Evolutionary conservation across 2,797 vertebrate species (phyloP).

Genomic region (Falco naumanni): DNA sequence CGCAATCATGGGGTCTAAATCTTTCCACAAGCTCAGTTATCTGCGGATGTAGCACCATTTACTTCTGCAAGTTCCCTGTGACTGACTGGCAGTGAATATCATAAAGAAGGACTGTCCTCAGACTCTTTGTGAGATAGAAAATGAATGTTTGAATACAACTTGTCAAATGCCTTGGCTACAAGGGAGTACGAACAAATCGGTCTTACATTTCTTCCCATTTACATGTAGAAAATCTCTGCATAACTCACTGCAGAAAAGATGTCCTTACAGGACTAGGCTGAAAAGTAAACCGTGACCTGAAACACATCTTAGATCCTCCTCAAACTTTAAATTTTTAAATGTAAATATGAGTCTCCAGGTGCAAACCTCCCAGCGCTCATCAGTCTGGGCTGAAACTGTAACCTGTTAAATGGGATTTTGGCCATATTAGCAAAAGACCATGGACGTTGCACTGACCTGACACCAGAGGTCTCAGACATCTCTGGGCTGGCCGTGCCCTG

Average conservation of each 20-base stretch:
- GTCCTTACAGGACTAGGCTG: background rate
- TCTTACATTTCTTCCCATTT: background rate
- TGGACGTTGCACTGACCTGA: fast-evolving
- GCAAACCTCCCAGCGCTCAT: background rate
- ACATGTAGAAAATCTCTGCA: background rate
- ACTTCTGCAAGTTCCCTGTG: background rate
- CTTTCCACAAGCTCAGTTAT: background rate
- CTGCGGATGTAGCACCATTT: background rate
- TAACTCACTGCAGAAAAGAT: background rate
- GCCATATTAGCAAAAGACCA: background rate
- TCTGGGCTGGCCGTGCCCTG: background rate
- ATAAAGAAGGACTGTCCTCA: background rate
- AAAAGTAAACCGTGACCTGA: background rate
- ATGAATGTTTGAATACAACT: background rate
- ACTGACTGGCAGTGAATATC: background rate
- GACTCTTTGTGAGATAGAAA: background rate
- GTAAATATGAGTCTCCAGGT: background rate
- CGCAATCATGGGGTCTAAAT: background rate
- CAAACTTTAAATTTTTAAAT: background rate
- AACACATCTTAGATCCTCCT: background rate
- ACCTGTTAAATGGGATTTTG: background rate
- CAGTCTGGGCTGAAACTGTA: background rate
- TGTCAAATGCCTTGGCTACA: background rate
- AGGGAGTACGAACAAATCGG: background rate
- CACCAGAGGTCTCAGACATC: fast-evolving